Evolutionary conservation across 2,888 invertebrate genomes (phyloP), one percentile per base, ranked within the genome.

Genomic region (Acrocyrtus sp.): DNA sequence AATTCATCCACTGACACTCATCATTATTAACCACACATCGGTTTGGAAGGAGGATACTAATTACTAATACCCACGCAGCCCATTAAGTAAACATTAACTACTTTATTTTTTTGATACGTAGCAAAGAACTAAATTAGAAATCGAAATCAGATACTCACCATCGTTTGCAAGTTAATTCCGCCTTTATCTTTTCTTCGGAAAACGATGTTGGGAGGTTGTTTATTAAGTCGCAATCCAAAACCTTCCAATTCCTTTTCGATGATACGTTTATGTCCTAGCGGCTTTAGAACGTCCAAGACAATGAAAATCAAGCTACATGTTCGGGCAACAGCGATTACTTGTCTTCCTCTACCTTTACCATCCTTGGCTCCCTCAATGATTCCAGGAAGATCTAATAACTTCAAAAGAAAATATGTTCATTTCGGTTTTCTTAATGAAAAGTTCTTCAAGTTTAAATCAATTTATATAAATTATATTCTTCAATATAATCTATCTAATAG

Each of bases 361-460:
- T 99, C 99, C 84, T 99, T 99, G 0, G 99, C 99, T 76, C 99
- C 99, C 87, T 99, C 99, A 81, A 99, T 99, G 84, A 99, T 99
- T 86, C 99, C 99, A 75, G 99, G 99, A 82, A 99, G 89, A 90
- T 99, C 99, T 10, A 99, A 88, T 69, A 99, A 86, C 93, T 98
- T 85, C 84, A 61, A 24, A 39, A 62, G 10, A 60, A 56, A n/a
- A n/a, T n/a, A n/a, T n/a, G n/a, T 5, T 17, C 22, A 15, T 26
- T 15, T 17, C 15, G 6, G 12, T 17, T 3, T 48, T 47, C 21
- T 34, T 8, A 41, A 50, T 48, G 45, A 48, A 54, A 22, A 58
- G 6, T 15, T 53, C 26, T 22, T 10, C 24, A 17, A 10, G 12
- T 19, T 21, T 22, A 21, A 5, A 34, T 17, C 39, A 58, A 41